Conservation (phyloP, 2,888 invertebrate genomes). For the Rutpela maculata region DNA sequence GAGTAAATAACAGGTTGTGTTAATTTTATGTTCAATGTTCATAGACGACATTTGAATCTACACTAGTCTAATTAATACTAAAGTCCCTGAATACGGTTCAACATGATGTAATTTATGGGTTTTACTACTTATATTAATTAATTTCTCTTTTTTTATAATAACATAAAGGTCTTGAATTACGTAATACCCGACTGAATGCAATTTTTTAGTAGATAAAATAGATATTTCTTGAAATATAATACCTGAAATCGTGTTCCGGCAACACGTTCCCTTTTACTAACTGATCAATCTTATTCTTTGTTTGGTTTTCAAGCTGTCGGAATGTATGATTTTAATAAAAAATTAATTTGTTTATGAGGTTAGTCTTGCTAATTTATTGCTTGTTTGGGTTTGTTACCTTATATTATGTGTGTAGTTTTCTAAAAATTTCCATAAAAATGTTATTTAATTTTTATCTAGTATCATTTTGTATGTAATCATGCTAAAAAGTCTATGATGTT, state of each 20-base stretch:
- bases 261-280: background rate
- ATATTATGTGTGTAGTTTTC: background rate
- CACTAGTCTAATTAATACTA: too few relatives aligned
- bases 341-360: slow-evolving; percentile 15
- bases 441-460: slow-evolving; percentile 12
- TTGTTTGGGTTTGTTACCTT: background rate
- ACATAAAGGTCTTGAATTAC: too few relatives aligned
- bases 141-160: too few relatives aligned
- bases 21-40: too few relatives aligned
- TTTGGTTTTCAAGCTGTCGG: background rate
- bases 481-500: background rate
- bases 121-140: too few relatives aligned
- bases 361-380: slow-evolving; percentile 2
- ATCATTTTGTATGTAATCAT: background rate
- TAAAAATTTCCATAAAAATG: slow-evolving; percentile 22
- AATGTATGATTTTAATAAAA: slow-evolving; percentile 19
- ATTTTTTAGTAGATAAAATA: too few relatives aligned
- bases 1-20: too few relatives aligned
- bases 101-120: too few relatives aligned
- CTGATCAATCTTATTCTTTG: background rate
- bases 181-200: too few relatives aligned
- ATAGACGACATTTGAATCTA: too few relatives aligned
- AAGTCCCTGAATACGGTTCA: too few relatives aligned
- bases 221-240: too few relatives aligned
- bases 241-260: background rate